Base-by-base conservation (phyloP, 92 coral and sea anemone genomes). In the Siderastrea radians region DNA sequence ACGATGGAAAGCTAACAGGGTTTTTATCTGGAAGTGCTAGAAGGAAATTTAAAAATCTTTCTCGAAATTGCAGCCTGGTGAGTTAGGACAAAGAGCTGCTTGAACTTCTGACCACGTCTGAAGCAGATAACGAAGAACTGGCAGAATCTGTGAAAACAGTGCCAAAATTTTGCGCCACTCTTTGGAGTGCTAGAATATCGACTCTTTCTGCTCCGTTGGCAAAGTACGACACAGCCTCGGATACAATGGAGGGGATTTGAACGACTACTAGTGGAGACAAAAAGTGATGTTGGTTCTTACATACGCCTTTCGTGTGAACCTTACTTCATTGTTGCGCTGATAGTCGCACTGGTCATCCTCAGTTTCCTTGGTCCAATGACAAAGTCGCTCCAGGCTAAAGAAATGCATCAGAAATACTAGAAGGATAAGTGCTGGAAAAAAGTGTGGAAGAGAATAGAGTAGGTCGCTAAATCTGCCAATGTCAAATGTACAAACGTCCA, bases 141-240 rank as follows among this genome's bases (percentile, higher is more conserved):
- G 63, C 7, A 7, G 13, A 12, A 12, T 59, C 63, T 59, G 63
- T 59, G 13, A 59, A 3, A 13, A 59, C 63, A 7, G 63, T 59
- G 3, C 63, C 63, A 59, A 59, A 1, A 59, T 59, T 59, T 59
- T 59, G 63, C 63, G 63, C 63, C 63, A 83, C 92, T 19, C 69
- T 89, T 75, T 89, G 88, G 92, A 54, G 84, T 67, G 61, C 77
- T 10, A 78, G 85, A 80, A 86, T 89, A 78, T 57, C 77, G 78
- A 84, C 85, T 53, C 71, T 89, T 68, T 89, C 89, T 67, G 89
- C 81, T 58, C 84, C 84, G 73, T 66, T 81, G 80, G 49, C 87
- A 78, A 88, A 64, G 73, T 88, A 88, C 74, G 63, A 74, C 83
- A 38, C 73, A 11, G 73, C 43, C 50, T 73, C 63, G 68, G 75